phyloP scores from a whole-genome alignment of 2,113 vertebrate genomes.

The Agapornis roseicollis region DNA sequence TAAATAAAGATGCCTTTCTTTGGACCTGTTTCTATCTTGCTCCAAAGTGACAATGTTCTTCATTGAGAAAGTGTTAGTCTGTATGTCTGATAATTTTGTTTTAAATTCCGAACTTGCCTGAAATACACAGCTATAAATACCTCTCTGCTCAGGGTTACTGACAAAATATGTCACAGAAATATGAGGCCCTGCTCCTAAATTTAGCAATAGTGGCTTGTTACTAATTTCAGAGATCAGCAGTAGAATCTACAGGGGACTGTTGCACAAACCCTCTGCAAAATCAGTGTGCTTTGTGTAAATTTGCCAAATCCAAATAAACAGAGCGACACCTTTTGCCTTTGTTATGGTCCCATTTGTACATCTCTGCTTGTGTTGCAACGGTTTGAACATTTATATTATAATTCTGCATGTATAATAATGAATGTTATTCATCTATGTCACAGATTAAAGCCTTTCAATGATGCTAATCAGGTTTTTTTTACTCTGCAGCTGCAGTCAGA shows the following conservation, averaged over 20 bases:
- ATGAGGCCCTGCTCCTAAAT: neutral
- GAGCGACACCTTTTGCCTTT: neutral
- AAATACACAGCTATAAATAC: neutral
- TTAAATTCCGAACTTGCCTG: neutral
- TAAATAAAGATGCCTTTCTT: neutral
- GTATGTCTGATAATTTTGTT: neutral
- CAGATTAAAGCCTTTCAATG: neutral
- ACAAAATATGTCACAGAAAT: neutral
- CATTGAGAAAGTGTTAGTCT: neutral
- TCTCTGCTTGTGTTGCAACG: neutral
- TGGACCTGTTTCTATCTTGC: neutral
- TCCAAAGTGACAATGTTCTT: neutral
- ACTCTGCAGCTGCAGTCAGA: neutral
- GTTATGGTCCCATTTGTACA: neutral
- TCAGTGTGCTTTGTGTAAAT: neutral
- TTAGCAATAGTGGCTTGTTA: neutral
- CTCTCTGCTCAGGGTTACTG: neutral
- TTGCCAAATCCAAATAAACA: neutral
- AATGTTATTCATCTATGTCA: neutral
- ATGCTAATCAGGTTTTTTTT: neutral
- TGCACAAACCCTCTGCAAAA: neutral
- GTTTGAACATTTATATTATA: neutral
- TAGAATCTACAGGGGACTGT: neutral
- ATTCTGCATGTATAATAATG: neutral
- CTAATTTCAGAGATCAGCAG: neutral